A percentile compares a stretch with the other conserved stretches of the same genome.
Conservation (phyloP, 2,113 vertebrate genomes). For the Perognathus longimembris region DNA sequence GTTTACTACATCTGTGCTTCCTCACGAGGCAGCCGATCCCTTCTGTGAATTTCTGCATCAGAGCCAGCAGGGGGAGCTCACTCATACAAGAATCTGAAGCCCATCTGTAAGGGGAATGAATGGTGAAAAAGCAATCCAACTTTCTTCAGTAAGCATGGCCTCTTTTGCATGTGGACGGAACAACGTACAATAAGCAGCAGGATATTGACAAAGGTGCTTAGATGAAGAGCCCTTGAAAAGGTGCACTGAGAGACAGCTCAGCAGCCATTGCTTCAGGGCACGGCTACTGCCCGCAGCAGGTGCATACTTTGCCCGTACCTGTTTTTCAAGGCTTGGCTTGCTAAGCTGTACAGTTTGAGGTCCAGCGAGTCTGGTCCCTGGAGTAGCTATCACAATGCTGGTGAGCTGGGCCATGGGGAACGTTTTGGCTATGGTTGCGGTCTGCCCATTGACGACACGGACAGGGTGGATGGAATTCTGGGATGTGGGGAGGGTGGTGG, state of each 20-base stretch:
- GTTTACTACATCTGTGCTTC: constrained; percentile 38
- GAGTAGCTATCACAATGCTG: constrained; percentile 96
- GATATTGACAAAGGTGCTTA: not conserved
- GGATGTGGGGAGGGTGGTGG: constrained; percentile 91
- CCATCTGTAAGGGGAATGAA: not conserved
- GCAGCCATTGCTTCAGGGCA: not conserved
- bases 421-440: constrained; percentile 91
- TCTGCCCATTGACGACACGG: constrained; percentile 97
- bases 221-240: not conserved
- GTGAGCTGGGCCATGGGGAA: constrained; percentile 94
- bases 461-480: constrained; percentile 97
- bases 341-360: constrained; percentile 96
- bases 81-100: constrained; percentile 64
- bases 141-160: constrained; percentile 49
- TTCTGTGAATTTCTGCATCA: constrained; percentile 46
- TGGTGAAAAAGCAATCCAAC: constrained; percentile 53
- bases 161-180: constrained; percentile 24
- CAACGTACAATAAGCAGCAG: constrained; percentile 18
- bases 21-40: not conserved
- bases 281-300: not conserved
- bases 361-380: constrained; percentile 89
- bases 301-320: constrained; percentile 87
- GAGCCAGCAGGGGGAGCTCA: constrained; percentile 80
- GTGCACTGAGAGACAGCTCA: not conserved
- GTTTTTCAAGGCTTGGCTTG: constrained; percentile 94